Conservation (phyloP, 2,888 invertebrate species). For the Dusona sp. region DNA sequence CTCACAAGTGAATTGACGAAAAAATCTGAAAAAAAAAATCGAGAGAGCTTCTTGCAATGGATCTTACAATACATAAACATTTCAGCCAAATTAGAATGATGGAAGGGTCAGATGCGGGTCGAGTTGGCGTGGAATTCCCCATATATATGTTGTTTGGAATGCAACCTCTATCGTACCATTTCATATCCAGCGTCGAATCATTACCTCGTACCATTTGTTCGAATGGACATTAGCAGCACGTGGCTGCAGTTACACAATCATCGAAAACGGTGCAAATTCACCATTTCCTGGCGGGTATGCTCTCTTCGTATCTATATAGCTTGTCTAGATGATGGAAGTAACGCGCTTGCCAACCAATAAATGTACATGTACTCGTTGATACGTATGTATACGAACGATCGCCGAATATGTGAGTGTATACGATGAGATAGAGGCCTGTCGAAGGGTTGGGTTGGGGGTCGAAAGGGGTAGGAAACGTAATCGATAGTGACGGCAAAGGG, state of each 20-base stretch:
- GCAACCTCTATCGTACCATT: conserved; percentile 27
- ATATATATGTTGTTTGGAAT: not conserved
- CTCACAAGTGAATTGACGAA: too few species aligned
- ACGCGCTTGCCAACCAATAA: conserved; percentile 46
- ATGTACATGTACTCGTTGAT: not conserved
- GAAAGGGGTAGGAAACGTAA: conserved; percentile 44
- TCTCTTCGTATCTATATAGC: conserved; percentile 40
- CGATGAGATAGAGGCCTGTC: not conserved
- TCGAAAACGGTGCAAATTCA: conserved; percentile 63
- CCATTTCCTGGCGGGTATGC: conserved; percentile 51
- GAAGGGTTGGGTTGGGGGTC: not conserved
- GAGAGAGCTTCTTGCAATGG: too few species aligned
- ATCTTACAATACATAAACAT: too few species aligned
- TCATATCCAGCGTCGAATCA: conserved; percentile 54
- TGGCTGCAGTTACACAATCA: conserved; percentile 64
- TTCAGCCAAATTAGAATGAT: too few species aligned
- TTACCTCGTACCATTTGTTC: conserved; percentile 58
- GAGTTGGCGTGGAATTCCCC: too few species aligned
- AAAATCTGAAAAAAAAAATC: too few species aligned
- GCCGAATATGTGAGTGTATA: not conserved
- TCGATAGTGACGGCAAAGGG: conserved; percentile 45
- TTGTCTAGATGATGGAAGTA: conserved; percentile 54
- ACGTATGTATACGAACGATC: conserved; percentile 8
- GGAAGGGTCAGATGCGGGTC: too few species aligned
- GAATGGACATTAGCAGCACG: conserved; percentile 61